Evolutionary conservation across 2,888 invertebrate species (phyloP).

Genomic region (Eubasilissa splendida): DNA sequence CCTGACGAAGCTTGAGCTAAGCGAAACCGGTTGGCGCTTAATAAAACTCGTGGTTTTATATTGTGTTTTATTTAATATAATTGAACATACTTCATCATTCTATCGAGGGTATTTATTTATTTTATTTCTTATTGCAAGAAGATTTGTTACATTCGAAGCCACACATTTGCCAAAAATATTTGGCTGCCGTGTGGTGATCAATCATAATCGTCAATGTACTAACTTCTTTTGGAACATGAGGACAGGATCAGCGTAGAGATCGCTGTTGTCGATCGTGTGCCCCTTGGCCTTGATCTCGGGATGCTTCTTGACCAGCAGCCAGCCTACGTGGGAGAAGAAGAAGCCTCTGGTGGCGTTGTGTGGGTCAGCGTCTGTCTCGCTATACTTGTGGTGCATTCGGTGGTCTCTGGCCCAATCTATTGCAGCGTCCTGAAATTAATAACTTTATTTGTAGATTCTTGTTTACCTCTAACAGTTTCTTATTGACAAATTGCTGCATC

Average conservation of each 20-base stretch:
- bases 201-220: slow-evolving; percentile 62
- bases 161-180: too few relatives aligned
- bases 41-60: too few relatives aligned
- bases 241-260: slow-evolving; percentile 86
- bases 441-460: not conserved
- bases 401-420: slow-evolving; percentile 87
- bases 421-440: slow-evolving; percentile 76
- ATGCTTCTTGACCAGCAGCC: slow-evolving; percentile 93
- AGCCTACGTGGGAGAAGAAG: slow-evolving; percentile 97
- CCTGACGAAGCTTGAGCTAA: too few relatives aligned
- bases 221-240: slow-evolving; percentile 91
- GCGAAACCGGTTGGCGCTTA: too few relatives aligned
- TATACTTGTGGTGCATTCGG: slow-evolving; percentile 93
- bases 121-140: too few relatives aligned
- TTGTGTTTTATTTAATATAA: too few relatives aligned
- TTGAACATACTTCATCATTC: too few relatives aligned
- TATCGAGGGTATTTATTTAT: too few relatives aligned
- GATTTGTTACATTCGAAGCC: too few relatives aligned
- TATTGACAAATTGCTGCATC: too few relatives aligned
- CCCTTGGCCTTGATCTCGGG: slow-evolving; percentile 91
- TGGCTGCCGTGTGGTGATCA: too few relatives aligned
- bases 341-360: slow-evolving; percentile 95
- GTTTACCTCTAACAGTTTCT: too few relatives aligned
- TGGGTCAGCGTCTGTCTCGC: slow-evolving; percentile 94
- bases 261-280: slow-evolving; percentile 87